Evolutionary conservation across 37 sponge, comb jelly and placozoan species (phyloP).

Genomic region (Ianthella basta): DNA sequence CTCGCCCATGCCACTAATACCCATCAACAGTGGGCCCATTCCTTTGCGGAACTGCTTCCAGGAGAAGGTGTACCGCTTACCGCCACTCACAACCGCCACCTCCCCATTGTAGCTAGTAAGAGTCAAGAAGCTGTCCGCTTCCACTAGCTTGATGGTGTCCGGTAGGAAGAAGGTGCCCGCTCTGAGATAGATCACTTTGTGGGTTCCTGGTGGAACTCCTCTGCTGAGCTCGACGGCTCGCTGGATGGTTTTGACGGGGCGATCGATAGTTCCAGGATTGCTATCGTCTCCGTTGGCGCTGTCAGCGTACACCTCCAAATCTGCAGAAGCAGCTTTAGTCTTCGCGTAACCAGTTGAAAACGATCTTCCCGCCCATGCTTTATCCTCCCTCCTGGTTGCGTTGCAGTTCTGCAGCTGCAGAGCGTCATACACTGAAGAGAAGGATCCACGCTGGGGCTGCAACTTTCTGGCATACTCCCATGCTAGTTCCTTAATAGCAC

Average conservation of each 20-base stretch:
- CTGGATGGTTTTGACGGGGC: slow-evolving; percentile 50
- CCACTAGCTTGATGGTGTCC: slow-evolving; percentile 12
- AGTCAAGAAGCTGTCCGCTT: slow-evolving; percentile 40
- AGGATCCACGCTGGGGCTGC: slow-evolving; percentile 43
- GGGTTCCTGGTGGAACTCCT: not conserved
- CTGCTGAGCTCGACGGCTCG: slow-evolving; percentile 39
- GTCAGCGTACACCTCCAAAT: slow-evolving; percentile 22
- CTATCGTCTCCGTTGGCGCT: slow-evolving; percentile 19
- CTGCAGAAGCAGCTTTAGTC: not conserved
- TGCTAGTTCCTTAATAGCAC: slow-evolving; percentile 60
- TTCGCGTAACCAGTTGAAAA: not conserved
- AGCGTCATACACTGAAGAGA: slow-evolving; percentile 56
- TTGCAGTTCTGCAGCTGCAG: slow-evolving; percentile 55
- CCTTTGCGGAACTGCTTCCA: slow-evolving; percentile 41
- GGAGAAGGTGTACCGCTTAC: slow-evolving; percentile 36
- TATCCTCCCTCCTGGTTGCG: too few relatives aligned
- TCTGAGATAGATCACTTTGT: slow-evolving; percentile 33
- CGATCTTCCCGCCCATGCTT: too few relatives aligned
- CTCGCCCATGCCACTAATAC: slow-evolving; percentile 24
- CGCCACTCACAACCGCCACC: slow-evolving; percentile 54
- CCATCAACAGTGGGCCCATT: slow-evolving; percentile 32
- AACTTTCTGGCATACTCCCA: slow-evolving; percentile 68
- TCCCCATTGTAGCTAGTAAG: slow-evolving; percentile 37
- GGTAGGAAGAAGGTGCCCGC: slow-evolving; percentile 37
- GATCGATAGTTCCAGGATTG: slow-evolving; percentile 39